A percentile compares a stretch with the other conserved stretches of the same genome.
These are phyloP conservation scores for Todiramphus chloris DNA, from an alignment of 2,113 vertebrate genomes.

Conservation along the genomic window DNA sequence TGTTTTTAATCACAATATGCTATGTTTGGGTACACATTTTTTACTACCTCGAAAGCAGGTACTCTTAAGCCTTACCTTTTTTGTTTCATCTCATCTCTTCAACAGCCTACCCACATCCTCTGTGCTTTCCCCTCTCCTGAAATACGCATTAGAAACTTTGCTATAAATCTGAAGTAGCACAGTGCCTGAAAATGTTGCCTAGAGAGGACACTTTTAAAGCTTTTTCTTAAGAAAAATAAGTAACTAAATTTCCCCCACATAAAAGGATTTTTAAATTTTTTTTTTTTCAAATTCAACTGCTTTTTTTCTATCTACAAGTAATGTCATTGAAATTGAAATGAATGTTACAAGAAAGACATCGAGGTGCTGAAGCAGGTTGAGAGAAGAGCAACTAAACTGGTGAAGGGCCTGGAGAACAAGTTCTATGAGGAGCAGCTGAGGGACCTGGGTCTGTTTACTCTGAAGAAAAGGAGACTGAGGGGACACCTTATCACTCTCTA, in stretches of 20 bases:
- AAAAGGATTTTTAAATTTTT: not conserved
- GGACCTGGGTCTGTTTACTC: too few species aligned
- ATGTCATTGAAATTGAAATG: not conserved
- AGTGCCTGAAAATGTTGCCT: not conserved
- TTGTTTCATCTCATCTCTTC: not conserved
- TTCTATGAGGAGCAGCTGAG: too few species aligned
- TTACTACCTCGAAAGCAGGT: not conserved
- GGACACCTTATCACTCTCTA: too few species aligned
- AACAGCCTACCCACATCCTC: not conserved
- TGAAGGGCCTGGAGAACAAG: too few species aligned
- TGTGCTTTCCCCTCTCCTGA: not conserved
- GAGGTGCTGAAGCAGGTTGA: too few species aligned
- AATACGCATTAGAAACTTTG: not conserved
- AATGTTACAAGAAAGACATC: too few species aligned
- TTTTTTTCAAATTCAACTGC: not conserved
- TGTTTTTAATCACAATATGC: not conserved
- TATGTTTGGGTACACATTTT: not conserved
- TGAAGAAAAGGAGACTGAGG: too few species aligned
- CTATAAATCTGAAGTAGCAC: not conserved
- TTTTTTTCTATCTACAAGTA: not conserved
- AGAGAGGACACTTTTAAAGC: not conserved
- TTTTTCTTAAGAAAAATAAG: not conserved
- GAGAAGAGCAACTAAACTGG: too few species aligned
- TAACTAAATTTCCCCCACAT: not conserved
- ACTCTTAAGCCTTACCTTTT: not conserved